These are phyloP conservation scores for Istiophorus platypterus DNA, from an alignment of 2,113 vertebrate genomes.

Conservation along the genomic window DNA sequence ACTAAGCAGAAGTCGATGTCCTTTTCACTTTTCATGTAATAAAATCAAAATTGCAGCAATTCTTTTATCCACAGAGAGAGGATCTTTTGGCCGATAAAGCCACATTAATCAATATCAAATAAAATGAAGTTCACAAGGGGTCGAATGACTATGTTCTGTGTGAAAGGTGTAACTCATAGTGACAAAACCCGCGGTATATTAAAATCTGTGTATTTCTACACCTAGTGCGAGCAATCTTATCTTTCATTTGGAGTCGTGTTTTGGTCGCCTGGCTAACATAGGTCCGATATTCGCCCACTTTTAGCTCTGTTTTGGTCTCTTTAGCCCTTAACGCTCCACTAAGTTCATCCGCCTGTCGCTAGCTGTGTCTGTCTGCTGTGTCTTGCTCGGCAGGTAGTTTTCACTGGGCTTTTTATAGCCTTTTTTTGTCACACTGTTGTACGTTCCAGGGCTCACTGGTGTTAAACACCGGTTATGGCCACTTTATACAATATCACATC, in stretches of 20 bases:
- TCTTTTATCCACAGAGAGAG: neutral
- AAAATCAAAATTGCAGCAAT: neutral
- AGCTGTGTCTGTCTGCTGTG: neutral
- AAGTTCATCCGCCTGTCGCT: neutral
- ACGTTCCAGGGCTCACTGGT: neutral
- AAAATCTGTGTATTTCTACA: neutral
- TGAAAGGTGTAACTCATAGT: neutral
- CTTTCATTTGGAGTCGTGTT: neutral
- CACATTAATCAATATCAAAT: neutral
- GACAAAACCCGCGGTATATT: neutral
- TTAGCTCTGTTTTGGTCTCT: neutral
- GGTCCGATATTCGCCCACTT: neutral
- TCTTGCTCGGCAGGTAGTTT: neutral
- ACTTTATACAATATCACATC: too few species aligned
- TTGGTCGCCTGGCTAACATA: neutral
- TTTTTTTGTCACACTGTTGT: neutral
- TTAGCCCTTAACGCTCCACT: neutral
- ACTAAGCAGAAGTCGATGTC: neutral
- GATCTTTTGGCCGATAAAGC: neutral
- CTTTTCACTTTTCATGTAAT: neutral
- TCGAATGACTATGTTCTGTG: neutral
- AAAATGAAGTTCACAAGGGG: neutral
- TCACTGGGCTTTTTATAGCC: neutral
- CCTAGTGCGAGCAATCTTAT: neutral
- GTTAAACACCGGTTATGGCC: neutral